Evolutionary conservation across 2,888 invertebrate species (phyloP), one percentile per base, ranked within the genome.

Genomic region (Eilema griseolum): DNA sequence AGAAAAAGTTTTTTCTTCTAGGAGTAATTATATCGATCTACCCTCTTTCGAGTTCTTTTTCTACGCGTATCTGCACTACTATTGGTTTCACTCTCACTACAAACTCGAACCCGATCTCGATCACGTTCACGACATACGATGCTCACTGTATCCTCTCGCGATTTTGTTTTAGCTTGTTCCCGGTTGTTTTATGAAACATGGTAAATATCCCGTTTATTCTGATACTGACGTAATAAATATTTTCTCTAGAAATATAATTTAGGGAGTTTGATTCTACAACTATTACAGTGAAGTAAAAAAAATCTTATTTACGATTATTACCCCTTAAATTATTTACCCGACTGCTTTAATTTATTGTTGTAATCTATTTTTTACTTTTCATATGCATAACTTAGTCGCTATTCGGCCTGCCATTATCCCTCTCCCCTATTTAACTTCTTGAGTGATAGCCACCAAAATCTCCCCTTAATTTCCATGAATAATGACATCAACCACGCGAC

Each of bases 401-500:
- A 78, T 68, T 72, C 70, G 26, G 60, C 46, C 70, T 66, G 59
- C 72, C 73, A 83, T 82, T 79, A 81, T 76, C 65, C 64, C 65
- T 73, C 75, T 77, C 77, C 82, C 81, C 83, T 83, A 71, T 80
- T 84, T 81, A 78, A 78, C 82, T 81, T 80, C 80, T 79, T 83
- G 84, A 85, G 74, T 79, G 82, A 85, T 85, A 77, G 85, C 83
- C 65, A 74, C 70, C 73, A 78, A 74, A 76, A 79, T 81, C 75
- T 78, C 75, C 80, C 86, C 86, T 85, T 88, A 85, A 88, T 88
- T 88, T 88, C 80, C 80, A 84, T 87, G 84, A 87, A 83, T 88
- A 89, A 90, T 88, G 88, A 85, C 81, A 77, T 79, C 77, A 83
- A 82, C 82, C 92, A 91, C 88, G 89, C 88, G 74, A 87, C 82